Evolutionary conservation across 2,797 vertebrate genomes (phyloP).

Genomic region (Phylloscopus collybita): DNA sequence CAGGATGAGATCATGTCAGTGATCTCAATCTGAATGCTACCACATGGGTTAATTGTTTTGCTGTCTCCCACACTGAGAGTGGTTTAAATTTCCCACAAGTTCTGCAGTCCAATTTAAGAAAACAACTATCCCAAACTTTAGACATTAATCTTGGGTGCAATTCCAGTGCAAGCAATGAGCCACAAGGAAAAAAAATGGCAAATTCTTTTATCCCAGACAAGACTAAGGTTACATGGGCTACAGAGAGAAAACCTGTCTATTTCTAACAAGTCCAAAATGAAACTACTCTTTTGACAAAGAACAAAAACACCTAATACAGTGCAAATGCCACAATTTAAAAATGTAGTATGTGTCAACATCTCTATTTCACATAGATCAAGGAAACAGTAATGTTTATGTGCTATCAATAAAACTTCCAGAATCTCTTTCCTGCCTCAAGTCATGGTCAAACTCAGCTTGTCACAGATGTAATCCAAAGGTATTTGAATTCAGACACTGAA

Average conservation of each 20-base stretch:
- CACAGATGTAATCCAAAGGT: not conserved
- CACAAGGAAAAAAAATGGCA: not conserved
- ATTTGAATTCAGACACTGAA: not conserved
- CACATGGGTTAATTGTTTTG: constrained; percentile 40
- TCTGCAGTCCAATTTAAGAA: constrained; percentile 18
- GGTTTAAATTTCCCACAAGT: constrained; percentile 42
- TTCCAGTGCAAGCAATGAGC: not conserved
- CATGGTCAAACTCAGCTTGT: not conserved
- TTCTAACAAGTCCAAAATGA: not conserved
- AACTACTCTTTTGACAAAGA: not conserved
- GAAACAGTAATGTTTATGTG: not conserved
- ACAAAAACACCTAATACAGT: not conserved
- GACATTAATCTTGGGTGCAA: not conserved
- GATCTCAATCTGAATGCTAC: constrained; percentile 48
- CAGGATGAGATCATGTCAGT: constrained; percentile 53
- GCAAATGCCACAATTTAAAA: not conserved
- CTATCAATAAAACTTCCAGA: not conserved
- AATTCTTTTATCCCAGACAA: not conserved
- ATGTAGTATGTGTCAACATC: not conserved
- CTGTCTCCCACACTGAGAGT: not conserved
- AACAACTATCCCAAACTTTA: not conserved
- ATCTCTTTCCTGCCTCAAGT: not conserved
- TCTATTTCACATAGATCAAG: not conserved
- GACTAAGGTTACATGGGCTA: not conserved
- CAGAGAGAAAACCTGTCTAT: not conserved